Conservation (phyloP, 1,140 invertebrate species). For the Calycopis cecrops region DNA sequence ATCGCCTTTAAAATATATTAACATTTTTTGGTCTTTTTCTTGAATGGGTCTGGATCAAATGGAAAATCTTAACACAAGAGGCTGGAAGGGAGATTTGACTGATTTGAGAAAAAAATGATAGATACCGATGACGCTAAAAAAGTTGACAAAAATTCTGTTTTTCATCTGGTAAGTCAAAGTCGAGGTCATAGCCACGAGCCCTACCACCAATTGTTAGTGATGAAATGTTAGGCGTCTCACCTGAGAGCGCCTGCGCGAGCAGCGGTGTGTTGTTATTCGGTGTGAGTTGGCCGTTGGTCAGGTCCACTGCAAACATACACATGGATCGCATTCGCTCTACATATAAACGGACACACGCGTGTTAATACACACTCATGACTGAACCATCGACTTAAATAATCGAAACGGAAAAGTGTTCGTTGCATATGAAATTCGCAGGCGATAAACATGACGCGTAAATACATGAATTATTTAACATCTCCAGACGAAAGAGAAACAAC, state of each 20-base stretch:
- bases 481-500: constrained; percentile 56
- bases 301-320: constrained; percentile 90
- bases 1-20: no score
- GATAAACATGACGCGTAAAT: constrained; percentile 40
- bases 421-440: constrained; percentile 42
- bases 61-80: no score
- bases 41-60: no score
- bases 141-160: no score
- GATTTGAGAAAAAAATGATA: no score
- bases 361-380: constrained; percentile 62
- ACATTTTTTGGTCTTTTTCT: no score
- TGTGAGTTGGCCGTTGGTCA: constrained; percentile 94
- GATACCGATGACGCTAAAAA: no score
- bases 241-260: constrained; percentile 95
- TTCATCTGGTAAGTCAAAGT: no score
- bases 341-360: constrained; percentile 49
- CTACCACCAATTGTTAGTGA: no score
- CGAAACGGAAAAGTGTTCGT: constrained; percentile 38
- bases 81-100: no score
- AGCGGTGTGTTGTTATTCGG: constrained; percentile 95
- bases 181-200: no score
- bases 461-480: constrained; percentile 66
- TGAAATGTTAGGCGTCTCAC: constrained; percentile 78
- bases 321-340: constrained; percentile 67
- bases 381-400: constrained; percentile 50